Conservation (phyloP, 2,888 invertebrate species). For the Hypsopygia costalis region DNA sequence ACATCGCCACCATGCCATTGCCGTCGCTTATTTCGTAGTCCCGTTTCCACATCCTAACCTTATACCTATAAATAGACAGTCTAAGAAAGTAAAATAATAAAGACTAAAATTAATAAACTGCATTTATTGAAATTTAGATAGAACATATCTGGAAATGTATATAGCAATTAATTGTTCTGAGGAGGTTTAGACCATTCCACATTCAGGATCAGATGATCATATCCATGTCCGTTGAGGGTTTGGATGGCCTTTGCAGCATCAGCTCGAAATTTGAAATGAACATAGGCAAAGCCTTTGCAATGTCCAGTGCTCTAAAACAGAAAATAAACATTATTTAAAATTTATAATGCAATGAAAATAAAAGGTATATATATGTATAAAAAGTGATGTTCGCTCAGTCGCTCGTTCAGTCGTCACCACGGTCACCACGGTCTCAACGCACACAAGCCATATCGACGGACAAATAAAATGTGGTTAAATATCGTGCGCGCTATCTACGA, state of each 20-base stretch:
- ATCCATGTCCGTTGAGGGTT: conserved; percentile 94
- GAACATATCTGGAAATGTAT: conserved; percentile 31
- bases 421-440: too few relatives aligned
- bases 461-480: too few relatives aligned
- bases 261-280: conserved; percentile 95
- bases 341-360: too few relatives aligned
- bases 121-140: conserved; percentile 27
- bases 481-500: too few relatives aligned
- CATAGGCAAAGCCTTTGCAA: conserved; percentile 99
- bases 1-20: too few relatives aligned
- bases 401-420: too few relatives aligned
- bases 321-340: conserved; percentile 32
- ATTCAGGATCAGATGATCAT: conserved; percentile 97
- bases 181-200: conserved; percentile 99
- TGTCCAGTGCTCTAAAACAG: conserved; percentile 82
- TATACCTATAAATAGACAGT: too few relatives aligned
- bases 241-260: conserved; percentile 96
- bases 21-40: too few relatives aligned
- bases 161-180: conserved; percentile 52
- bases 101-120: conserved; percentile 10
- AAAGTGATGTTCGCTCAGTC: too few relatives aligned
- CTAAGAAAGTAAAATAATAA: neutral
- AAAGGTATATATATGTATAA: too few relatives aligned
- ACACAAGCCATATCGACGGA: too few relatives aligned
- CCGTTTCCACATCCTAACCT: too few relatives aligned